These are phyloP conservation scores for Steinernema scapterisci DNA, from an alignment of 2,888 invertebrate species.

Conservation along the genomic window DNA sequence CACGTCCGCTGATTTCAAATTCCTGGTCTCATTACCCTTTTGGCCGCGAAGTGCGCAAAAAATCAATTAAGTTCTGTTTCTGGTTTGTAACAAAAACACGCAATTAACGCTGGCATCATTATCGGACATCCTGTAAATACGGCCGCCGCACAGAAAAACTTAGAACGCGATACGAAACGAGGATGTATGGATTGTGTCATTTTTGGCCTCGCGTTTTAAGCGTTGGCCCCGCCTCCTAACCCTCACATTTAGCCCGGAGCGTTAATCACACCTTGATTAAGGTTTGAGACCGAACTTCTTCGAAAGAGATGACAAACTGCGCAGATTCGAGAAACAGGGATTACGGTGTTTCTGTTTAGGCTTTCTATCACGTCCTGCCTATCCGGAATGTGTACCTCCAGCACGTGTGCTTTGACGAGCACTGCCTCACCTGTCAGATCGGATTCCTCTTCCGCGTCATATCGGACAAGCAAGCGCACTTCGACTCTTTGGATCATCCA, in stretches of 20 bases:
- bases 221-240: constrained; percentile 10
- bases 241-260: neutral
- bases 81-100: too few relatives aligned
- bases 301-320: too few relatives aligned
- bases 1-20: too few relatives aligned
- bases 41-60: too few relatives aligned
- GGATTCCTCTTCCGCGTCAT: constrained; percentile 4
- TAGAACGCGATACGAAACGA: too few relatives aligned
- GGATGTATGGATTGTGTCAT: too few relatives aligned
- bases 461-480: constrained; percentile 3
- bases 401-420: constrained; percentile 16
- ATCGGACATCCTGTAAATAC: too few relatives aligned
- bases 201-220: neutral
- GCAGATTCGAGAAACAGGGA: neutral
- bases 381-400: constrained; percentile 18
- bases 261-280: neutral
- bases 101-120: too few relatives aligned
- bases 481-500: neutral
- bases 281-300: neutral
- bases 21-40: too few relatives aligned
- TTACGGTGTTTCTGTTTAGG: neutral
- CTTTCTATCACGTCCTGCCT: constrained; percentile 7
- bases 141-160: too few relatives aligned
- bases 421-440: constrained; percentile 18
- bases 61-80: too few relatives aligned